phyloP scores from a whole-genome alignment of 2,797 vertebrate genomes.

The Clamator glandarius region DNA sequence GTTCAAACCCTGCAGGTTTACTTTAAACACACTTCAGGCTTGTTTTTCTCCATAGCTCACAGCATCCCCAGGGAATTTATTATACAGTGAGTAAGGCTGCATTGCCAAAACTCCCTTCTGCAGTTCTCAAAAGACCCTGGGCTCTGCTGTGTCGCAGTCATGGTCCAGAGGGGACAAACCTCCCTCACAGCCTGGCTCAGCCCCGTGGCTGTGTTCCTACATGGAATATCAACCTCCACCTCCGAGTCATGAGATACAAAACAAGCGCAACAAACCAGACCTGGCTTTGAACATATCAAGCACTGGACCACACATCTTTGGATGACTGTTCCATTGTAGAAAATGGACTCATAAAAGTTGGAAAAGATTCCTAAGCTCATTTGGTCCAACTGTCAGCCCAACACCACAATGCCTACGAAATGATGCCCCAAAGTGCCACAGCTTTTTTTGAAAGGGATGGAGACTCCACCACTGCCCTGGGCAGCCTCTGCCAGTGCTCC shows the following conservation, averaged over 20 bases:
- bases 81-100: not conserved
- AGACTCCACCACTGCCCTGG: no score
- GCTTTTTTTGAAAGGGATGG: no score
- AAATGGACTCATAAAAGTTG: no score
- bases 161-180: not conserved
- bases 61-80: not conserved
- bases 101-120: not conserved
- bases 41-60: not conserved
- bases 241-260: rapidly evolving
- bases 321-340: not conserved
- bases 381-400: no score
- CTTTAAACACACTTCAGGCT: not conserved
- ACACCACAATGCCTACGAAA: no score
- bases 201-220: rapidly evolving
- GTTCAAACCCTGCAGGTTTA: not conserved
- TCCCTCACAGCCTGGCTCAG: not conserved
- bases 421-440: no score
- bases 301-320: not conserved
- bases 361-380: no score
- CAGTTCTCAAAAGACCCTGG: not conserved
- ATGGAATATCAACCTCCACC: not conserved
- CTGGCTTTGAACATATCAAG: rapidly evolving
- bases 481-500: no score
- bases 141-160: not conserved
- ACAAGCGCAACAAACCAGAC: rapidly evolving